Conservation (phyloP, 2,888 invertebrate genomes). For the Diogma glabrata region DNA sequence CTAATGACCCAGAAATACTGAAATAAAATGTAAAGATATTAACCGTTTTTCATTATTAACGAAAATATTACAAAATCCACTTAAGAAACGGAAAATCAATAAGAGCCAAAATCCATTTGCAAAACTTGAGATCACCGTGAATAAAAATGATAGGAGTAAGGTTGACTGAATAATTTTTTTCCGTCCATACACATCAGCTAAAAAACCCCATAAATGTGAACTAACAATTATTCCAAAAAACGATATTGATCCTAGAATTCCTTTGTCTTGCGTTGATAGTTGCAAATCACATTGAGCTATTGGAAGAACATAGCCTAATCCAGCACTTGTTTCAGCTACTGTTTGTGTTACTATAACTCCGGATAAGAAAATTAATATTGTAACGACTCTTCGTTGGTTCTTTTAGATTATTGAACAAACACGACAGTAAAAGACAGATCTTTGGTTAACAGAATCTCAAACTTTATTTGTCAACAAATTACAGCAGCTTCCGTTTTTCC, state of each 20-base stretch:
- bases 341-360: too few species aligned
- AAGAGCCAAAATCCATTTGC: slow-evolving; percentile 39
- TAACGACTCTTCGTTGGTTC: too few species aligned
- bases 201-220: slow-evolving; percentile 44
- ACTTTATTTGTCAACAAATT: too few species aligned
- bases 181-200: slow-evolving; percentile 42
- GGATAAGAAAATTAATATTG: too few species aligned
- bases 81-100: slow-evolving; percentile 38
- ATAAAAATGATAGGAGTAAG: slow-evolving; percentile 35
- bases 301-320: slow-evolving; percentile 42
- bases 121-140: slow-evolving; percentile 40
- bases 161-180: slow-evolving; percentile 38
- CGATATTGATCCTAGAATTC: slow-evolving; percentile 33
- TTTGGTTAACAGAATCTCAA: too few species aligned
- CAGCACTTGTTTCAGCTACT: too few species aligned
- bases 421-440: too few species aligned
- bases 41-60: too few species aligned
- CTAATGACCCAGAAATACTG: slow-evolving; percentile 38
- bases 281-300: slow-evolving; percentile 38
- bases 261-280: slow-evolving; percentile 32
- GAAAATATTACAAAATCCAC: too few species aligned
- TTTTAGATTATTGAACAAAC: too few species aligned
- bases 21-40: too few species aligned
- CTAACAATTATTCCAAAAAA: slow-evolving; percentile 40
- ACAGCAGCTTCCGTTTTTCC: too few species aligned